These are phyloP conservation scores for Acanthosepion lycidas DNA, from an alignment of 2,888 invertebrate genomes.

Conservation along the genomic window DNA sequence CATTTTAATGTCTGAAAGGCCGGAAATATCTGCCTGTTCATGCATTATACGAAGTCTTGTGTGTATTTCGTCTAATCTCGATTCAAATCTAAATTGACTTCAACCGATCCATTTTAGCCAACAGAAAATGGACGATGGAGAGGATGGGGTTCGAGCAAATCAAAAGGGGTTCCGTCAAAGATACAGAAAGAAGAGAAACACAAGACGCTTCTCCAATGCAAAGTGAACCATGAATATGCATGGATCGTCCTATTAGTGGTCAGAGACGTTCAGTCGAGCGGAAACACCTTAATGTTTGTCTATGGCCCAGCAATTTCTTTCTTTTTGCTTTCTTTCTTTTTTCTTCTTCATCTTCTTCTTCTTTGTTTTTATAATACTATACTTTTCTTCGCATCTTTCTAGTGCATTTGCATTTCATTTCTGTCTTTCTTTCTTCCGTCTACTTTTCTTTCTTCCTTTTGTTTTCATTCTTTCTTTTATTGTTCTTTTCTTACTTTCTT, in stretches of 20 bases:
- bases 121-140: neutral
- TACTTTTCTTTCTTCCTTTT: neutral
- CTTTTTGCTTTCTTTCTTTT: neutral
- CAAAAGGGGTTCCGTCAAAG: slow-evolving; percentile 18
- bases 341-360: neutral
- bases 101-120: neutral
- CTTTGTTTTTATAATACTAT: neutral
- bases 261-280: neutral
- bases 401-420: neutral
- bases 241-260: neutral
- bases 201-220: neutral
- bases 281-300: neutral
- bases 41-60: neutral
- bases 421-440: neutral
- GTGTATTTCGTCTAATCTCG: neutral
- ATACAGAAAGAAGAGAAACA: neutral
- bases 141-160: neutral
- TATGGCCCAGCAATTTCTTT: neutral
- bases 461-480: neutral
- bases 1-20: neutral
- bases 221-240: neutral
- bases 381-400: neutral
- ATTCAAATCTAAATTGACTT: slow-evolving; percentile 33
- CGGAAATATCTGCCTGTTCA: neutral
- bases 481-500: neutral